Conservation (phyloP, 1,140 invertebrate species). For the Caenorhabditis latens region DNA sequence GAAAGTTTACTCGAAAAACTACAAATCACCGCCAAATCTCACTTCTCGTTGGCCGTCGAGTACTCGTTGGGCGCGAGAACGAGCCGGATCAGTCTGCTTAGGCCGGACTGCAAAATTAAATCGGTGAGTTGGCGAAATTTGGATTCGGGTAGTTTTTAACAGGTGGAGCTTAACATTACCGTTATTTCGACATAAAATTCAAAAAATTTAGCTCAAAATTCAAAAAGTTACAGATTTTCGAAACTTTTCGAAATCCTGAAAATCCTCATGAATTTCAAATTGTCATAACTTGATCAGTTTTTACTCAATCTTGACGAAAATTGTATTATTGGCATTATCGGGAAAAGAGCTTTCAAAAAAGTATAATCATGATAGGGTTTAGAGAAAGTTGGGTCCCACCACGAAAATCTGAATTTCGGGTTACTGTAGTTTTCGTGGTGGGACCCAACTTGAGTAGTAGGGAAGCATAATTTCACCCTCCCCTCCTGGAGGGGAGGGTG, state of each 20-base stretch:
- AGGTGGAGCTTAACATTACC: too few species aligned
- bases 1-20: constrained; percentile 85
- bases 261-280: background rate
- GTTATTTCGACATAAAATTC: too few species aligned
- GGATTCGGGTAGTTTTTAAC: too few species aligned
- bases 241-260: background rate
- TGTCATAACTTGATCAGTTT: background rate
- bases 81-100: constrained; percentile 87
- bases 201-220: background rate
- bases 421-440: background rate
- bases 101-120: constrained; percentile 86
- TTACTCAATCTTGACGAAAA: background rate
- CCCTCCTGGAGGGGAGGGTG: too few species aligned
- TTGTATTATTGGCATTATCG: background rate
- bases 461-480: too few species aligned
- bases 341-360: background rate
- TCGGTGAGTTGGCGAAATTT: constrained; percentile 81
- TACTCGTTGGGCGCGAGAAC: constrained; percentile 88
- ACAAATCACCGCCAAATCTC: constrained; percentile 85
- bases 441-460: too few species aligned
- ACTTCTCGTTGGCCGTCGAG: constrained; percentile 90
- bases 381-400: background rate
- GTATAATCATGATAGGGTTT: background rate
- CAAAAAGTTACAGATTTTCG: background rate
- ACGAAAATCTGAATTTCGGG: background rate